Evolutionary conservation across 2,888 invertebrate species (phyloP).

Genomic region (Platycheirus rosarum): DNA sequence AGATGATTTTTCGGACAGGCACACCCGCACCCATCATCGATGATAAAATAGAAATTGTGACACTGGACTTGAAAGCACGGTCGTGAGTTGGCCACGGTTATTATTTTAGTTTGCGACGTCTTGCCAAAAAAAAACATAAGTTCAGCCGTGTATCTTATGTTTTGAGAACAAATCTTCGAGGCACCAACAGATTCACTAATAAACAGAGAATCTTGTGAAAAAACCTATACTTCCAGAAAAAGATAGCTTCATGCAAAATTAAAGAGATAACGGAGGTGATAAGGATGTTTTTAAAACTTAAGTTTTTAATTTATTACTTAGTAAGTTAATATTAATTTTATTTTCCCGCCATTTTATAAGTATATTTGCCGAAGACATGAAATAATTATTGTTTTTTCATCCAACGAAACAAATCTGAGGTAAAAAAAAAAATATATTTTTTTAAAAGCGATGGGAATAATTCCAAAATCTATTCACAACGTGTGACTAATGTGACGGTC

Average conservation of each 20-base stretch:
- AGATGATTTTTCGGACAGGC: too few species aligned
- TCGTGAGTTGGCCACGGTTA: neutral
- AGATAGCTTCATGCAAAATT: slow-evolving; percentile 40
- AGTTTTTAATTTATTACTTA: slow-evolving; percentile 13
- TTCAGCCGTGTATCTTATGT: neutral
- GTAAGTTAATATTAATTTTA: slow-evolving; percentile 20
- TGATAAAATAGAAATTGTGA: slow-evolving; percentile 57
- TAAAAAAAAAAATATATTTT: slow-evolving; percentile 28
- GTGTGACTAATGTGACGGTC: slow-evolving; percentile 56
- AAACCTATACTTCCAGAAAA: slow-evolving; percentile 39
- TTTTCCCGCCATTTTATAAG: neutral
- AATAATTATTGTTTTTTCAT: slow-evolving; percentile 34
- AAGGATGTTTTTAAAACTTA: slow-evolving; percentile 23
- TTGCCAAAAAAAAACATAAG: neutral
- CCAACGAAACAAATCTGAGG: slow-evolving; percentile 27
- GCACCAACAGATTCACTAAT: slow-evolving; percentile 31
- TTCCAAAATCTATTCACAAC: slow-evolving; percentile 62
- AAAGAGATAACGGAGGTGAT: slow-evolving; percentile 52
- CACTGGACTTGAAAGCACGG: slow-evolving; percentile 55
- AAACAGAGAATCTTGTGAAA: slow-evolving; percentile 38
- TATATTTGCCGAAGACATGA: too few species aligned
- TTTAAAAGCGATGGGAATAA: slow-evolving; percentile 40
- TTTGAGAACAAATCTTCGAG: neutral
- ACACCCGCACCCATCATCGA: slow-evolving; percentile 20
- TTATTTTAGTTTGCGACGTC: slow-evolving; percentile 25